These are phyloP conservation scores for Brachymystax lenok DNA, from an alignment of 2,797 vertebrate species.

Conservation along the genomic window DNA sequence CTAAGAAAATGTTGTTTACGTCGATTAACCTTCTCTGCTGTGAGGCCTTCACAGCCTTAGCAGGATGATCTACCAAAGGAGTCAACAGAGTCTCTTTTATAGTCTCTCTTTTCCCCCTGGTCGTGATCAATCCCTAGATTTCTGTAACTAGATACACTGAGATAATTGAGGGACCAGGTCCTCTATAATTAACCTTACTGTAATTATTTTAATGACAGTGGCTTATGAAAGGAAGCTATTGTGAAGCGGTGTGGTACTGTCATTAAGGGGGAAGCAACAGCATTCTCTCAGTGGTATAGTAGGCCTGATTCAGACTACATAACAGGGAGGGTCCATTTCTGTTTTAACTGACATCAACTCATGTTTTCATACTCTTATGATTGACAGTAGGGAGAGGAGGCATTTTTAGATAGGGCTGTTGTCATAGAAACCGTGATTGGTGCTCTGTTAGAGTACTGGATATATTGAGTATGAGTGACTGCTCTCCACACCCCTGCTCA, in stretches of 20 bases:
- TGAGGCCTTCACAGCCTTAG: background rate
- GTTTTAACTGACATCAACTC: too few relatives aligned
- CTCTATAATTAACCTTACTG: slow-evolving; percentile 37
- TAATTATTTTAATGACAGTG: slow-evolving; percentile 32
- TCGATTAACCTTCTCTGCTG: background rate
- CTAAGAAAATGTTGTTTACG: background rate
- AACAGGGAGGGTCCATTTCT: too few relatives aligned
- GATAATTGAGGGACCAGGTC: background rate
- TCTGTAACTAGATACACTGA: slow-evolving; percentile 19
- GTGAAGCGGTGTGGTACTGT: slow-evolving; percentile 8
- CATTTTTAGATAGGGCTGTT: too few relatives aligned
- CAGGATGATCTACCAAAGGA: background rate
- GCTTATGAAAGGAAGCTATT: slow-evolving; percentile 22
- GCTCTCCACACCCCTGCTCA: too few relatives aligned
- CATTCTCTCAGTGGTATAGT: slow-evolving; percentile 4
- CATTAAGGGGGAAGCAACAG: background rate
- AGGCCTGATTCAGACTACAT: background rate
- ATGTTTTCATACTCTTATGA: too few relatives aligned
- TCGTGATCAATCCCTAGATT: too few relatives aligned
- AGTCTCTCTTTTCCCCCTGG: background rate
- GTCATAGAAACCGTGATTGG: too few relatives aligned
- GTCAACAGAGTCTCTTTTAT: slow-evolving; percentile 5
- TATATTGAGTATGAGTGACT: too few relatives aligned
- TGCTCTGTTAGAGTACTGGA: too few relatives aligned
- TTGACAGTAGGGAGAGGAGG: too few relatives aligned